phyloP scores from a whole-genome alignment of 2,113 vertebrate species.

The Brachypodius melanocephalos region DNA sequence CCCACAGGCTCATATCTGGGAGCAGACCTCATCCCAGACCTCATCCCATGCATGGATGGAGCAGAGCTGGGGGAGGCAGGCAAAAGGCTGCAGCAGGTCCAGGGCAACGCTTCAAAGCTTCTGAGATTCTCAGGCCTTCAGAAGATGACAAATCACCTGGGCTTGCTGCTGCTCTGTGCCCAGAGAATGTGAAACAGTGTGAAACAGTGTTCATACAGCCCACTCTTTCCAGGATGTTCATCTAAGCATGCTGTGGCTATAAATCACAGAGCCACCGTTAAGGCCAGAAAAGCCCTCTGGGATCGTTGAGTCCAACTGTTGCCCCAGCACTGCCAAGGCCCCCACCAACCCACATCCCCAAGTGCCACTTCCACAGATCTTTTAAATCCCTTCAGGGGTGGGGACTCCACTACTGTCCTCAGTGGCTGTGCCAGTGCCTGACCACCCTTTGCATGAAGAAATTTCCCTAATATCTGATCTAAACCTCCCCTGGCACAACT shows the following conservation, averaged over 20 bases:
- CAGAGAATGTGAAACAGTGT: accelerated
- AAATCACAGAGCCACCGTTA: neutral
- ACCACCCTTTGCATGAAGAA: neutral
- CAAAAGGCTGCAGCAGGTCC: neutral
- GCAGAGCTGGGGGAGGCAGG: neutral
- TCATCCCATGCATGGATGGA: neutral
- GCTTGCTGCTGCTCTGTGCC: accelerated
- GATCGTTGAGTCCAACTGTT: neutral
- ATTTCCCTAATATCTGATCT: accelerated
- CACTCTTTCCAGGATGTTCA: neutral
- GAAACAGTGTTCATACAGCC: neutral
- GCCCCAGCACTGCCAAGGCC: neutral
- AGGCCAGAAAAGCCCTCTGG: neutral
- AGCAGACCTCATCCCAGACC: too few relatives aligned
- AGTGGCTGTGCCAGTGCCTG: neutral
- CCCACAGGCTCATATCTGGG: too few relatives aligned
- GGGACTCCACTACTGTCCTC: too few relatives aligned
- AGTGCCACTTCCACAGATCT: neutral
- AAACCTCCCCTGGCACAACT: neutral
- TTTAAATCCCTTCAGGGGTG: neutral
- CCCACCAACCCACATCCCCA: neutral
- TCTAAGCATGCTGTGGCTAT: neutral
- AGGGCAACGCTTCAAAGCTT: neutral
- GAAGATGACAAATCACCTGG: neutral
- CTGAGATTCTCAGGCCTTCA: neutral